These are phyloP conservation scores for Polypterus senegalus DNA, from an alignment of 2,113 vertebrate genomes.

Conservation along the genomic window DNA sequence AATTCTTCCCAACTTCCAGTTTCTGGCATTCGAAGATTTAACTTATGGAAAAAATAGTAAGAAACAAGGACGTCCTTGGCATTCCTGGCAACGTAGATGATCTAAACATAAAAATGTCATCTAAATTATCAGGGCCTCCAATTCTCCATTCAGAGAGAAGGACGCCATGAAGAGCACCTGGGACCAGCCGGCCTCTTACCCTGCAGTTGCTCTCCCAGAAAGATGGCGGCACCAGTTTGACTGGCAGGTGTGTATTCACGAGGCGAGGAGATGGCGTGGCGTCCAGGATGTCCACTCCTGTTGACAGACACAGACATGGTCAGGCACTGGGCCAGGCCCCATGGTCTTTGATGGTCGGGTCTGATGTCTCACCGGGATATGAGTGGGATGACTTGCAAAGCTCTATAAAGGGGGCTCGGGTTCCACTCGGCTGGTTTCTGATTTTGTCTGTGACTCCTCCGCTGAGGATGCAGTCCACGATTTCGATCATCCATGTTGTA, in stretches of 20 bases:
- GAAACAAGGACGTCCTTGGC: constrained; percentile 43
- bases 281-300: constrained; percentile 37
- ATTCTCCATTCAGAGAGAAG: too few species aligned
- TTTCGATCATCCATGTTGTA: constrained; percentile 39
- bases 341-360: not conserved
- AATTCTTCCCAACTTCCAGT: constrained; percentile 39
- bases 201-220: constrained; percentile 64
- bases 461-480: constrained; percentile 30
- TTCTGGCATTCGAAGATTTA: constrained; percentile 33
- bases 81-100: constrained; percentile 45
- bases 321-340: not conserved
- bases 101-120: constrained; percentile 20
- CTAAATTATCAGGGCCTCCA: too few species aligned
- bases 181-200: constrained; percentile 33
- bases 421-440: constrained; percentile 16
- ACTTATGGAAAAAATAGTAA: constrained; percentile 42
- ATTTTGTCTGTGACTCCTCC: constrained; percentile 24
- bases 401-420: constrained; percentile 37
- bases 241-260: constrained; percentile 61
- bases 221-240: constrained; percentile 52
- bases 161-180: too few species aligned
- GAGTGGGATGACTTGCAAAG: constrained; percentile 17
- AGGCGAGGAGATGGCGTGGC: constrained; percentile 39
- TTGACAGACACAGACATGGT: not conserved
- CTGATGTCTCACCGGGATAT: constrained; percentile 3